Base-by-base conservation (phyloP, 2,113 vertebrate genomes). In the Pelecanus crispus region DNA sequence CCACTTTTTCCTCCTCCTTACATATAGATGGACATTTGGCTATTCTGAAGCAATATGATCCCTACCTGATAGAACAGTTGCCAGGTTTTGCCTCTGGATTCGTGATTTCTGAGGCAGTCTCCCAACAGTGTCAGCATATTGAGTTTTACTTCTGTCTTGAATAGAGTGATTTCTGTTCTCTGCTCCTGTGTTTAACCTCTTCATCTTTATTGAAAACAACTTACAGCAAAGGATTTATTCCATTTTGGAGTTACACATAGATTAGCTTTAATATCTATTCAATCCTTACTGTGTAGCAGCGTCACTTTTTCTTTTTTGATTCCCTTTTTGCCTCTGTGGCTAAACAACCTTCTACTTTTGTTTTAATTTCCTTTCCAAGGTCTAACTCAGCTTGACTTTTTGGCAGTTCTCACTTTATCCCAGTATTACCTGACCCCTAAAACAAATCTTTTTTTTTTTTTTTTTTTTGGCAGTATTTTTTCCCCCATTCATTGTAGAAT, bases 381-480 rank as follows among this genome's bases (percentile, higher is more conserved):
- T 86, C 42, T 86, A 89, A 89, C 77, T 86, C 52, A 71, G 65
- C 20, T 58, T 94, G 68, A 79, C 38, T 92, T 81, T 65, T 78
- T 95, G 92, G 93, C 95, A 90, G 44, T 71, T 93, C 56, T 93
- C 24, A 63, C 36, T 93, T 91, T 77, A 91, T 96, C 81, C 66
- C 62, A 77, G 40, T 85, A 96, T 95, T 95, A 85, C 66, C 84
- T 95, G 94, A 94, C 61, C 25, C 49, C 44, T 75, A 55, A 84
- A 91, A 40, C 58, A 80, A 29, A 24, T 61, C 2, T 31, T 17
- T 34, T 11, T 26, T 32, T 56, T 7, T n/a, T 18, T 18, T 49
- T 34, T 40, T 59, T 44, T 82, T 61, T 87, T 50, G 31, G 72
- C 90, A 85, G 18, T 56, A 29, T 40, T 45, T 63, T 74, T 89